Evolutionary conservation across 2,888 invertebrate genomes (phyloP).

Genomic region (Epirrhoe alternata): DNA sequence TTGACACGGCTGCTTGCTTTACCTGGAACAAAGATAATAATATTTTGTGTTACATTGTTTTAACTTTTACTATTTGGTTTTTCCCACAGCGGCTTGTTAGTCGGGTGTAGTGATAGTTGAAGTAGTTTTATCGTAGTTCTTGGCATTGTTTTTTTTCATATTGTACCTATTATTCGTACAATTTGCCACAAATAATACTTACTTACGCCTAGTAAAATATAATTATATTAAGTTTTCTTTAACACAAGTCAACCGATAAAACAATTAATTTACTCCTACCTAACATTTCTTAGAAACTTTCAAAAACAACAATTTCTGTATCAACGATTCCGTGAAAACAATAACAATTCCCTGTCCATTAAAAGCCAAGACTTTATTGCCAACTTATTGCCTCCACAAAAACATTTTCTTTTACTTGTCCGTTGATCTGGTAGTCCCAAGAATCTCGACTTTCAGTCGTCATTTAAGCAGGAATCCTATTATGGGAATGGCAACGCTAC

Average conservation of each 20-base stretch:
- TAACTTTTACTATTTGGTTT: background rate
- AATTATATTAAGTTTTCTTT: no score
- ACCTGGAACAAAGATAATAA: slow-evolving; percentile 57
- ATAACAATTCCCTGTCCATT: slow-evolving; percentile 38
- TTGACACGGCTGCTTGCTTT: slow-evolving; percentile 48
- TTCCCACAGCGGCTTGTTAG: background rate
- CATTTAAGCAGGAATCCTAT: slow-evolving; percentile 67
- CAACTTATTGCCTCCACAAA: slow-evolving; percentile 59
- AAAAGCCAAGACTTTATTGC: slow-evolving; percentile 54
- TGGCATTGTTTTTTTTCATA: background rate
- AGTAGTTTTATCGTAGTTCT: background rate
- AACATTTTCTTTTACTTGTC: slow-evolving; percentile 62
- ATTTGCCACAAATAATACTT: no score
- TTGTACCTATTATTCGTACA: no score
- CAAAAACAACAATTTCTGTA: slow-evolving; percentile 19
- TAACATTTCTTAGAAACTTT: background rate
- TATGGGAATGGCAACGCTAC: slow-evolving; percentile 60
- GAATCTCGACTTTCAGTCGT: slow-evolving; percentile 57
- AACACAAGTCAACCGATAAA: background rate
- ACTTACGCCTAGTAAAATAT: no score
- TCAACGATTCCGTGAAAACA: slow-evolving; percentile 18
- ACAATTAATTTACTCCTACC: background rate
- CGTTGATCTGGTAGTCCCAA: slow-evolving; percentile 43
- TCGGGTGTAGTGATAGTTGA: background rate
- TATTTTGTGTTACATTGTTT: slow-evolving; percentile 14